Percentiles rank a stretch among this genome's conserved stretches.
These are phyloP conservation scores for Forbesichthys agassizii DNA, from an alignment of 2,113 vertebrate genomes.

Conservation along the genomic window DNA sequence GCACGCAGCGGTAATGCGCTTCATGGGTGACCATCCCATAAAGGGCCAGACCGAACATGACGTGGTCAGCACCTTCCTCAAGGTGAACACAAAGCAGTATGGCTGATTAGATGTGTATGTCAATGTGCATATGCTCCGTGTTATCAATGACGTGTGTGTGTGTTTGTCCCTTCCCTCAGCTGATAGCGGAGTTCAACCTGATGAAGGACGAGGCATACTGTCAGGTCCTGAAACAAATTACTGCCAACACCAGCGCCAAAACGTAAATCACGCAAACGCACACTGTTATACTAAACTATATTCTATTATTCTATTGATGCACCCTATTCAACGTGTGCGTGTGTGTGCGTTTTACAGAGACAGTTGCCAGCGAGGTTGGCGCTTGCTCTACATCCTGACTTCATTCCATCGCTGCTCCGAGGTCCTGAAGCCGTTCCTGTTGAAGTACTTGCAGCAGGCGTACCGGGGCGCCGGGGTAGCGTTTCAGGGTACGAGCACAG, in stretches of 20 bases:
- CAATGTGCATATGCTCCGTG: background rate
- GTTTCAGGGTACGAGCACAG: constrained; percentile 84
- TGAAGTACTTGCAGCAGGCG: constrained; percentile 82
- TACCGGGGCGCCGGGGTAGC: constrained; percentile 76
- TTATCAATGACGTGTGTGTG: constrained; percentile 11
- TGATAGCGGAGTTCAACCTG: constrained; percentile 84
- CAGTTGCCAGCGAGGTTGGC: constrained; percentile 94
- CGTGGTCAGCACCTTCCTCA: constrained; percentile 80
- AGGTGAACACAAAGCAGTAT: constrained; percentile 73
- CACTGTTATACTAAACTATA: background rate
- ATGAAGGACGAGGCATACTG: constrained; percentile 94
- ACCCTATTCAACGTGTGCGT: constrained; percentile 4
- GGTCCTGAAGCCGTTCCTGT: constrained; percentile 85
- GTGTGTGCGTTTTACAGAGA: constrained; percentile 77
- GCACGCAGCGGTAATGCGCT: constrained; percentile 88
- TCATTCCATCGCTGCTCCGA: constrained; percentile 89
- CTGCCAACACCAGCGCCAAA: constrained; percentile 90
- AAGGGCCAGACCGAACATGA: constrained; percentile 87
- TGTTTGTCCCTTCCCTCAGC: constrained; percentile 67
- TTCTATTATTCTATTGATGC: background rate
- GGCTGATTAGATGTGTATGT: background rate
- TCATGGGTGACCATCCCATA: constrained; percentile 91
- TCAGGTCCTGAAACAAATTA: constrained; percentile 93
- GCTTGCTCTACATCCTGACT: constrained; percentile 88
- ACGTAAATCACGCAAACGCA: constrained; percentile 74